These are phyloP conservation scores for Anas acuta DNA, from an alignment of 2,797 vertebrate genomes.

Conservation along the genomic window DNA sequence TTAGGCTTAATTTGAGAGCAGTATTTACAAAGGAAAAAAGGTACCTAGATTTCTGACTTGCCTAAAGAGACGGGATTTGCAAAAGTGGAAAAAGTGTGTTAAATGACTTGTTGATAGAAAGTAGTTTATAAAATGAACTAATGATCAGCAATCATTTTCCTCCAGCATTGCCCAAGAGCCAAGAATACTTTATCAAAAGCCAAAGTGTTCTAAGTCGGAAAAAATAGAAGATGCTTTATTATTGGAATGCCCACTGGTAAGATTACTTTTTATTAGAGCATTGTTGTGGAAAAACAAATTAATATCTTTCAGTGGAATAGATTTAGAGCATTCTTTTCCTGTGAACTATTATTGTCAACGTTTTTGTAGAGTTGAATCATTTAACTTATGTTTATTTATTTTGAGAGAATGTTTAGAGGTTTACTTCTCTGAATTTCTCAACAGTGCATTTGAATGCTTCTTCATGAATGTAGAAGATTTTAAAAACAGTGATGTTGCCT, in stretches of 20 bases:
- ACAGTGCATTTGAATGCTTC: background rate
- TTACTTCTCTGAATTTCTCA: background rate
- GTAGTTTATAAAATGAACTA: constrained; percentile 37
- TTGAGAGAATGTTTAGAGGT: background rate
- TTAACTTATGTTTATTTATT: background rate
- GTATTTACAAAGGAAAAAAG: background rate
- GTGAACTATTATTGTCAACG: background rate
- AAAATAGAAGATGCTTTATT: constrained; percentile 96
- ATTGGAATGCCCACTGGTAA: constrained; percentile 93
- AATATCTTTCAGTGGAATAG: background rate
- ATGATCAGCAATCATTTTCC: constrained; percentile 58
- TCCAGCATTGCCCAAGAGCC: constrained; percentile 86
- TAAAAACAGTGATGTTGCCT: background rate
- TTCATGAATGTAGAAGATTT: background rate
- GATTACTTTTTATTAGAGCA: constrained; percentile 69
- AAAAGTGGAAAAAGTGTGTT: constrained; percentile 12
- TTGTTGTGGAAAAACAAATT: background rate
- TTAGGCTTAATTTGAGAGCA: background rate
- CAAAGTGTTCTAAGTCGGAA: constrained; percentile 85
- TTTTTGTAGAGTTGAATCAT: background rate
- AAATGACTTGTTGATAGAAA: constrained; percentile 20
- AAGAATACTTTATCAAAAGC: constrained; percentile 88
- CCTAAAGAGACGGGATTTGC: background rate
- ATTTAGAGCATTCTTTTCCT: background rate
- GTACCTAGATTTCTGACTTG: background rate